Evolutionary conservation across 2,888 invertebrate genomes (phyloP).

Genomic region (Piscicola geometra): DNA sequence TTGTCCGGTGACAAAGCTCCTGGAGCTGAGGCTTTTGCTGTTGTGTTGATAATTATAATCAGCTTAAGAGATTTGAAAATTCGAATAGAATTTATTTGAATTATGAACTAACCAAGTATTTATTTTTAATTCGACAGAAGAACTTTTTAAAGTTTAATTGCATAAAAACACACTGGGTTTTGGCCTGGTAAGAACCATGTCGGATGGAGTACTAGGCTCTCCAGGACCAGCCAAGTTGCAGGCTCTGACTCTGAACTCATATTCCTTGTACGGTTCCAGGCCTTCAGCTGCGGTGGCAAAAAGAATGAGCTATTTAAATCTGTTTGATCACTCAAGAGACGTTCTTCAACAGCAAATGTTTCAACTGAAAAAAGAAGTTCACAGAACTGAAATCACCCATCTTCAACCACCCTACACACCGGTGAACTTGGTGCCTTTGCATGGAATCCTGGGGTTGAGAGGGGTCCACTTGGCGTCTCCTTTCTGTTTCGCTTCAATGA

Average conservation of each 20-base stretch:
- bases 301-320: background rate
- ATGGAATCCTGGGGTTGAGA: conserved; percentile 67
- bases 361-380: background rate
- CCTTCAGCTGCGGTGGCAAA: conserved; percentile 52
- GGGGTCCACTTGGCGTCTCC: conserved; percentile 65
- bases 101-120: background rate
- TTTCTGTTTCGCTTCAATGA: conserved; percentile 68
- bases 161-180: conserved; percentile 58
- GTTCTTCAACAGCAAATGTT: background rate
- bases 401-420: too few species aligned
- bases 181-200: conserved; percentile 77
- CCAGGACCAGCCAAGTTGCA: conserved; percentile 96
- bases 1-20: conserved; percentile 84
- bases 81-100: background rate
- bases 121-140: too few species aligned
- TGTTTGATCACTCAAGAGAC: background rate
- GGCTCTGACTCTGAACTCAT: conserved; percentile 83
- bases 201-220: conserved; percentile 79
- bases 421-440: conserved; percentile 72
- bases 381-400: background rate
- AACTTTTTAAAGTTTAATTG: background rate
- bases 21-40: conserved; percentile 73
- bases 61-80: background rate
- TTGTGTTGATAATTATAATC: background rate
- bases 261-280: conserved; percentile 77